Conservation (phyloP, 2,113 vertebrate genomes). For the Entomyzon cyanotis region DNA sequence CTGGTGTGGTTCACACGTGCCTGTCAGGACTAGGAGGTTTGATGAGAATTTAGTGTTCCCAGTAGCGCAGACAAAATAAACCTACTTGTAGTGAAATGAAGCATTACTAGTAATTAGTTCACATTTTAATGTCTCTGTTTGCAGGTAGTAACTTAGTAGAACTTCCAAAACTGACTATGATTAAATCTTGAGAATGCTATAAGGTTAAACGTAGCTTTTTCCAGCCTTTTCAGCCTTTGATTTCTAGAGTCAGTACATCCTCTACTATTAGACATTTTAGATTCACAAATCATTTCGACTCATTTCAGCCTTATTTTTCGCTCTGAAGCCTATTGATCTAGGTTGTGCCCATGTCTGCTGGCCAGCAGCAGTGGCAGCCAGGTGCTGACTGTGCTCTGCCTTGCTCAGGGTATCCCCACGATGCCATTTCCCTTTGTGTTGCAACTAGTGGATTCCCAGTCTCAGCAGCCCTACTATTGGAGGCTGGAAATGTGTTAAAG, state of each 20-base stretch:
- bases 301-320: background rate
- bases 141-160: background rate
- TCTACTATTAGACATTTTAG: background rate
- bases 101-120: background rate
- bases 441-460: background rate
- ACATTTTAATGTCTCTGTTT: background rate
- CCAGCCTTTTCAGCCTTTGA: background rate
- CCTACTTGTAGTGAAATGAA: background rate
- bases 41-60: background rate
- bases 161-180: background rate
- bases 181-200: background rate
- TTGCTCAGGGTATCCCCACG: background rate
- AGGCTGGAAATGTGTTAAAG: slow-evolving; percentile 60
- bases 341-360: fast-evolving
- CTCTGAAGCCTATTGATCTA: background rate
- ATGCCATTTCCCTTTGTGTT: background rate
- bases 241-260: background rate
- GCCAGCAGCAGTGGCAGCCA: background rate
- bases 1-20: fast-evolving
- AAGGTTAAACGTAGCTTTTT: background rate
- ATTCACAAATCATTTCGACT: background rate
- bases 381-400: background rate
- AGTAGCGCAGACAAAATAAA: background rate
- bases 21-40: background rate
- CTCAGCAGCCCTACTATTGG: background rate